A percentile compares a stretch with the other conserved stretches of the same genome.
These are phyloP conservation scores for Xenopus borealis DNA, from an alignment of 2,113 vertebrate genomes.

Conservation along the genomic window DNA sequence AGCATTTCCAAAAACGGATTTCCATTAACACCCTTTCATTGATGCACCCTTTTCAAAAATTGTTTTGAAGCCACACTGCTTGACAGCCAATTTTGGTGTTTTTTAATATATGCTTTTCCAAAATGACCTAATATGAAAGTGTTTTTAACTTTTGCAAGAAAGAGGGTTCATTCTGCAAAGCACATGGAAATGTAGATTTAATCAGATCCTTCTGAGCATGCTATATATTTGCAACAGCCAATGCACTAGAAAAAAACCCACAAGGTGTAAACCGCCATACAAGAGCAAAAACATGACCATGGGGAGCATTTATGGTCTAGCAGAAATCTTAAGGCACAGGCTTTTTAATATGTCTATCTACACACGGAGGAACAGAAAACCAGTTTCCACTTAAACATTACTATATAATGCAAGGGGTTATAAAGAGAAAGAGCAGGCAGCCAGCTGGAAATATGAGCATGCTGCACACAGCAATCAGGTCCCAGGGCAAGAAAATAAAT, in stretches of 20 bases:
- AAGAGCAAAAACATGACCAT: conserved; percentile 47
- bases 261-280: conserved; percentile 11
- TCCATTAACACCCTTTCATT: too few relatives aligned
- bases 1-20: too few relatives aligned
- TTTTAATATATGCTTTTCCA: too few relatives aligned
- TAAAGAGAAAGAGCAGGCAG: conserved; percentile 66
- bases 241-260: conserved; percentile 7
- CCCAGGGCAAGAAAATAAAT: conserved; percentile 84
- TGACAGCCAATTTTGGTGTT: too few relatives aligned
- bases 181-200: conserved; percentile 16
- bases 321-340: conserved; percentile 30
- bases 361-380: conserved; percentile 57
- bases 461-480: conserved; percentile 82
- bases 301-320: conserved; percentile 53
- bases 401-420: conserved; percentile 64
- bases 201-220: conserved; percentile 28
- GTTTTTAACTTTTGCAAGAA: too few relatives aligned
- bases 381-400: neutral
- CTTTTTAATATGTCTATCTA: neutral
- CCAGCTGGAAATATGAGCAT: conserved; percentile 77
- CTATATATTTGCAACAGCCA: conserved; percentile 33
- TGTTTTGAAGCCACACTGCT: too few relatives aligned
- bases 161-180: conserved; percentile 19
- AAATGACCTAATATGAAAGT: too few relatives aligned
- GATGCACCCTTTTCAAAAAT: too few relatives aligned